phyloP scores from a whole-genome alignment of 2,113 vertebrate genomes.

The Potamarius usumacintae region DNA sequence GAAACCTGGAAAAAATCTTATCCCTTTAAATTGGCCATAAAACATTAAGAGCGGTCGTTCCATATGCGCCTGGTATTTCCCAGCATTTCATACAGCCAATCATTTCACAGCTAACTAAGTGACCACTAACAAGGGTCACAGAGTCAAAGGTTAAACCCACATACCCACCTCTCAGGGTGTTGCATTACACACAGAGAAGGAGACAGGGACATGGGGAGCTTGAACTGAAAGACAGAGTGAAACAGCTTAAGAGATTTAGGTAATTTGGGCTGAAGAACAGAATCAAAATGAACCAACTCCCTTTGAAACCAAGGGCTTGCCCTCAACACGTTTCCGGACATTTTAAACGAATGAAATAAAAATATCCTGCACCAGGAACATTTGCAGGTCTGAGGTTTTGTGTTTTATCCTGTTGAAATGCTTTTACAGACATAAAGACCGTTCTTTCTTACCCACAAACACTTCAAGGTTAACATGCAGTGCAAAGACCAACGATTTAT shows the following conservation, averaged over 20 bases:
- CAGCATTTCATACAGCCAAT: slow-evolving; percentile 64
- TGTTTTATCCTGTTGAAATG: background rate
- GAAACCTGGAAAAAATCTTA: slow-evolving; percentile 2
- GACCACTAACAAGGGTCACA: slow-evolving; percentile 66
- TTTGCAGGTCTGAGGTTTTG: background rate
- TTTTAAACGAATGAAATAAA: background rate
- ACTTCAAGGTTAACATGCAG: background rate
- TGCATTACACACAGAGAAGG: slow-evolving; percentile 63
- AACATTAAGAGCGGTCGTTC: slow-evolving; percentile 29
- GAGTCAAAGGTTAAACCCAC: slow-evolving; percentile 74
- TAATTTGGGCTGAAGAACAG: background rate
- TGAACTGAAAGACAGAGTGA: background rate
- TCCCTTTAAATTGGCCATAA: slow-evolving; percentile 15
- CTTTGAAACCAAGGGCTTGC: slow-evolving; percentile 1
- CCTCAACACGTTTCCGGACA: background rate
- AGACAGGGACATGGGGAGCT: background rate
- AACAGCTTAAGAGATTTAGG: slow-evolving; percentile 13
- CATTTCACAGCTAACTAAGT: slow-evolving; percentile 59
- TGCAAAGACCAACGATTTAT: background rate
- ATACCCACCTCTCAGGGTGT: slow-evolving; percentile 70
- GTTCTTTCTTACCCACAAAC: background rate
- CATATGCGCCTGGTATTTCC: slow-evolving; percentile 2
- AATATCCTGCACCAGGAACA: background rate
- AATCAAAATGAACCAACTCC: background rate
- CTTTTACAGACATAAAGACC: background rate